phyloP scores from a whole-genome alignment of 2,113 vertebrate species.

The Odocoileus hemionus region DNA sequence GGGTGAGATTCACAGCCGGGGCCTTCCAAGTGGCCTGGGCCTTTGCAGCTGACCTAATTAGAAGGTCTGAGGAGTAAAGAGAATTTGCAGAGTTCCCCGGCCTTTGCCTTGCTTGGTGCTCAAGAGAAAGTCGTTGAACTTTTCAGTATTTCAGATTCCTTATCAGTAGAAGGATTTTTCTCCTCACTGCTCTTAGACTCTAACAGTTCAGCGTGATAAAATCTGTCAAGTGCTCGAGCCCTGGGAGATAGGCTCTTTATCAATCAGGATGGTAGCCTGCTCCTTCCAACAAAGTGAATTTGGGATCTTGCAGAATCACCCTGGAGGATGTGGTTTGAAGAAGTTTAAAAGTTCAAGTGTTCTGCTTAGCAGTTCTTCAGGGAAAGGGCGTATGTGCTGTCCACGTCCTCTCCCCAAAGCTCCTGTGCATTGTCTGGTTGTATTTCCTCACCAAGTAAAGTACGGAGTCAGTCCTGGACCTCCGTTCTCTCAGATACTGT shows the following conservation, averaged over 20 bases:
- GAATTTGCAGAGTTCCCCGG: neutral
- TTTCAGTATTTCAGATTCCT: neutral
- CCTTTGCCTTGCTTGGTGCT: neutral
- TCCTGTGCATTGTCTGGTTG: neutral
- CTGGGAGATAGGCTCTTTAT: conserved; percentile 12
- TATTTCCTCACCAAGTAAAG: neutral
- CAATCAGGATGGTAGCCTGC: neutral
- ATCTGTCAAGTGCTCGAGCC: neutral
- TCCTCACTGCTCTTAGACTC: neutral
- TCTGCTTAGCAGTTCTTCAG: neutral
- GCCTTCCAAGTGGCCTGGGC: neutral
- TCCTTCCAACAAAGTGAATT: neutral
- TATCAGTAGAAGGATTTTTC: neutral
- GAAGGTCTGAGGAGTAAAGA: neutral
- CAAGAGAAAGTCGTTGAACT: neutral
- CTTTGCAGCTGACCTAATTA: neutral
- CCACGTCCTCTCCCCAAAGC: neutral
- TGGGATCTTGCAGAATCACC: neutral
- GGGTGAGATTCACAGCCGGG: neutral
- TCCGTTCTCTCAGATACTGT: neutral
- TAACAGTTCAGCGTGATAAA: neutral
- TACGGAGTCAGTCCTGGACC: neutral
- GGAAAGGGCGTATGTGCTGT: neutral
- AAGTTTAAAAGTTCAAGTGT: neutral
- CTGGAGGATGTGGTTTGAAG: neutral